Evolutionary conservation across 92 coral and sea anemone genomes (phyloP).

Genomic region (Galaxea fascicularis): DNA sequence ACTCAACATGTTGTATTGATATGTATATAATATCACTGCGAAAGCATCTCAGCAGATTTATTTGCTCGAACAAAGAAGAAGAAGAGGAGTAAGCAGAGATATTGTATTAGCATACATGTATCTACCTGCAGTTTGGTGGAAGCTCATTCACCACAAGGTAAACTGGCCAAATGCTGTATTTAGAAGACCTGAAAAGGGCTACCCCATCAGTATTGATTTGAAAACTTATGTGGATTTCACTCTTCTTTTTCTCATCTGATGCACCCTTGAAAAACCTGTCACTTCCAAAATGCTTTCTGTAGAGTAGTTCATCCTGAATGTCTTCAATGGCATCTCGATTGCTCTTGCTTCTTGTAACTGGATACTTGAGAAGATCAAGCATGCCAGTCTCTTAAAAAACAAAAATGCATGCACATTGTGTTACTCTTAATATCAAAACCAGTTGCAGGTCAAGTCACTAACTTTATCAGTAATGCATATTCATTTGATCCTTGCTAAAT

Average conservation of each 20-base stretch:
- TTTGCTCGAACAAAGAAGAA: no score
- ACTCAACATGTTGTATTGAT: no score
- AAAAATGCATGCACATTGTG: neutral
- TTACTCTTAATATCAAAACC: conserved; percentile 11
- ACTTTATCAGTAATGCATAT: neutral
- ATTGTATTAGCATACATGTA: no score
- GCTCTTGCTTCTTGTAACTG: conserved; percentile 54
- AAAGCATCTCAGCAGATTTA: no score
- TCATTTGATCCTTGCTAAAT: neutral
- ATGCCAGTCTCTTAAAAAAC: conserved; percentile 37
- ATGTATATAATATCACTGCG: no score
- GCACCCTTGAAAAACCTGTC: conserved; percentile 65
- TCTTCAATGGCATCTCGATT: conserved; percentile 68
- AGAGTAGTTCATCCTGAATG: conserved; percentile 70
- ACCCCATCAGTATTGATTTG: conserved; percentile 77
- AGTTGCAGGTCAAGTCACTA: neutral
- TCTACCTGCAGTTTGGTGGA: conserved; percentile 72
- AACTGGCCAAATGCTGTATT: conserved; percentile 77
- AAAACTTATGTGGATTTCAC: conserved; percentile 64
- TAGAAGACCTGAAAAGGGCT: conserved; percentile 69
- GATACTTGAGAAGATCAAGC: conserved; percentile 63
- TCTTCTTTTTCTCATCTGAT: conserved; percentile 54
- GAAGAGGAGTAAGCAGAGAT: no score
- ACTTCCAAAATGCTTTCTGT: conserved; percentile 64
- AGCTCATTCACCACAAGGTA: conserved; percentile 64